These are phyloP conservation scores for Anolis apletophallus DNA, from an alignment of 2,797 vertebrate genomes.

Conservation along the genomic window DNA sequence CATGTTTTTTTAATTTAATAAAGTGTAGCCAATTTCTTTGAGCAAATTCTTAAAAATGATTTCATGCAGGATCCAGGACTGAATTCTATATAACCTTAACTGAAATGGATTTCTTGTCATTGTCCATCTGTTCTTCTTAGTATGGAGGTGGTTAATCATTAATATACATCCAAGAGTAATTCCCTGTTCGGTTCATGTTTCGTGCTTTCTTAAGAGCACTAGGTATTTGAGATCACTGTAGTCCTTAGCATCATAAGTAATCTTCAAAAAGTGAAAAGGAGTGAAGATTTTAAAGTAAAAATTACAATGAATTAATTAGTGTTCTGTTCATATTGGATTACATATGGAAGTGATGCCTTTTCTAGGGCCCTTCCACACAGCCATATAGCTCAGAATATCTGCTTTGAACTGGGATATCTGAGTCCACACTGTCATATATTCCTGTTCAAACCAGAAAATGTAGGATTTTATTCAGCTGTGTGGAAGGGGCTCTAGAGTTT, in stretches of 20 bases:
- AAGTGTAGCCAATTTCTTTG: neutral
- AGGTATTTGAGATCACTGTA: neutral
- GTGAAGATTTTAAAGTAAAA: neutral
- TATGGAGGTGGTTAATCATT: neutral
- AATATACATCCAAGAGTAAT: neutral
- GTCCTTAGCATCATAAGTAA: neutral
- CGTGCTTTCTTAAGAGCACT: neutral
- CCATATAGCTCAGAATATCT: no score
- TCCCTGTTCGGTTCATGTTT: neutral
- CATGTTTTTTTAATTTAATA: neutral
- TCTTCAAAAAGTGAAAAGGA: neutral
- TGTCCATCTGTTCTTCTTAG: neutral
- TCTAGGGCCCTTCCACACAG: neutral
- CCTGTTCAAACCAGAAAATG: no score
- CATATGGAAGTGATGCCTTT: neutral
- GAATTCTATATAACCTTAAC: neutral
- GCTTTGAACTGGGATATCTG: no score
- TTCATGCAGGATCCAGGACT: neutral
- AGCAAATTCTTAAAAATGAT: neutral
- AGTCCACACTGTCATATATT: no score
- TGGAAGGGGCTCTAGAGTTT: neutral
- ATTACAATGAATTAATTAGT: constrained; percentile 5
- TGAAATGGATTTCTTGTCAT: neutral
- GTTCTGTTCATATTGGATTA: neutral
- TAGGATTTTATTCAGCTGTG: no score